Evolutionary conservation across 2,797 vertebrate genomes (phyloP), one percentile per base, ranked within the genome.

Genomic region (Mormyrus proboscirostris): DNA sequence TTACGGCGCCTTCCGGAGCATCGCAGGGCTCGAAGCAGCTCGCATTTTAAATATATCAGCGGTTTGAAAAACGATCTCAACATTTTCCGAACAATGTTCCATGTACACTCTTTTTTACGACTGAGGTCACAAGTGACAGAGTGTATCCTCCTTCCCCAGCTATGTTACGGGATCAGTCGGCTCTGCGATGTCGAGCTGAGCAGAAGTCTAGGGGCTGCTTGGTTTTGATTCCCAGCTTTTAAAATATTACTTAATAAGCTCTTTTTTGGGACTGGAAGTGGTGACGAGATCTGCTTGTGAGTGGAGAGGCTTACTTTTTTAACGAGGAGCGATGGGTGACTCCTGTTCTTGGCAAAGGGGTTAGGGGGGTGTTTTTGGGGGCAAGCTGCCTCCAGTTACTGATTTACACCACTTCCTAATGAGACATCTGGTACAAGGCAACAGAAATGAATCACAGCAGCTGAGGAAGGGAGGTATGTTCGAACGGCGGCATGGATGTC

Each of bases 1-100:
- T 92, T 88, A 87, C 88, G 88, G 86, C 29, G 86, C 57, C 57
- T 62, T 69, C 57, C 44, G 55, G 86, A 44, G 86, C 47, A 29
- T 69, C 50, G 8, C 41, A 2, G 22, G 89, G 65, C 69, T 50
- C 16, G 5, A 12, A 50, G 87, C 33, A 44, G 53, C 22, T 90
- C 83, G 73, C 73, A 41, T 88, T 90, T 90, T 90, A 89, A 89
- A 90, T 88, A 55, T 88, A 88, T 83, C 73, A 84, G 79, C 73
- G 79, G n/a, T 6, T 44, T 90, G 92, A 59, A 89, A 94, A 93
- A 65, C 38, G 92, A 90, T 93, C 91, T 90, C 89, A 90, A 33
- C 90, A 90, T 94, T 96, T 95, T 95, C 94, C 94, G 38, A 94
- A 91, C 50, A 88, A 94, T 88, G 90, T 93, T 95, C 94, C 94